These are phyloP conservation scores for Meandrina meandrites DNA, from an alignment of 92 coral and sea anemone species.

Conservation along the genomic window DNA sequence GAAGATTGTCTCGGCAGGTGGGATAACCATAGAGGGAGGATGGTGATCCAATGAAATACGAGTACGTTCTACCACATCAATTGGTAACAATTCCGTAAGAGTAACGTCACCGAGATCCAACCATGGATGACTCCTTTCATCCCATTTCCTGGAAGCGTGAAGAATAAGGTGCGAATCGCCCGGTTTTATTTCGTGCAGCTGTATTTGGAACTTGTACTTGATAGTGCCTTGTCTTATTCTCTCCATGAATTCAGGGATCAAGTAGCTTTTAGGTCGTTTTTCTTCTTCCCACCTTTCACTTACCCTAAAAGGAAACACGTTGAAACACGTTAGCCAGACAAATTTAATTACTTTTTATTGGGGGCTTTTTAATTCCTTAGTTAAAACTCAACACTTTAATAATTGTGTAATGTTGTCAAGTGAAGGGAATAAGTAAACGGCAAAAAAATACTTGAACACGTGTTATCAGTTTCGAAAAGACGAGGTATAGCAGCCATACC, in stretches of 20 bases:
- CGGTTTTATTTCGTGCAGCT: constrained; percentile 75
- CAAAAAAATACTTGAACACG: too few relatives aligned
- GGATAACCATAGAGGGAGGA: constrained; percentile 51
- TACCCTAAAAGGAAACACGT: constrained; percentile 32
- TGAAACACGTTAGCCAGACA: too few relatives aligned
- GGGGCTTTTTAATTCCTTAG: too few relatives aligned
- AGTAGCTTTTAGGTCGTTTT: constrained; percentile 63
- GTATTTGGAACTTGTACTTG: constrained; percentile 82
- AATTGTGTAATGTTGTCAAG: too few relatives aligned
- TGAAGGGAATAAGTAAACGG: too few relatives aligned
- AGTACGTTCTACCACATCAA: constrained; percentile 73
- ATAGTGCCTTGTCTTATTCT: constrained; percentile 59
- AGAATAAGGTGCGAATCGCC: constrained; percentile 78
- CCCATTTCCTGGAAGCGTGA: constrained; percentile 80
- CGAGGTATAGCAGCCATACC: neutral
- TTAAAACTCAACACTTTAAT: too few relatives aligned
- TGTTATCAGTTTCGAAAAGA: too few relatives aligned
- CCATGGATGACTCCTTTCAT: constrained; percentile 87
- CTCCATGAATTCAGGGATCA: constrained; percentile 65
- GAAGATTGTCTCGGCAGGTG: constrained; percentile 75
- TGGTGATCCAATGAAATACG: constrained; percentile 58
- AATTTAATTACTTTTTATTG: too few relatives aligned
- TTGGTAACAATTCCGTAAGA: constrained; percentile 70
- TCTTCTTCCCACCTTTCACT: constrained; percentile 62
- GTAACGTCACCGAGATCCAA: constrained; percentile 89